Percentiles rank a stretch among this genome's conserved stretches.
phyloP scores from a whole-genome alignment of 2,797 vertebrate species.

The Aulostomus chinensis region DNA sequence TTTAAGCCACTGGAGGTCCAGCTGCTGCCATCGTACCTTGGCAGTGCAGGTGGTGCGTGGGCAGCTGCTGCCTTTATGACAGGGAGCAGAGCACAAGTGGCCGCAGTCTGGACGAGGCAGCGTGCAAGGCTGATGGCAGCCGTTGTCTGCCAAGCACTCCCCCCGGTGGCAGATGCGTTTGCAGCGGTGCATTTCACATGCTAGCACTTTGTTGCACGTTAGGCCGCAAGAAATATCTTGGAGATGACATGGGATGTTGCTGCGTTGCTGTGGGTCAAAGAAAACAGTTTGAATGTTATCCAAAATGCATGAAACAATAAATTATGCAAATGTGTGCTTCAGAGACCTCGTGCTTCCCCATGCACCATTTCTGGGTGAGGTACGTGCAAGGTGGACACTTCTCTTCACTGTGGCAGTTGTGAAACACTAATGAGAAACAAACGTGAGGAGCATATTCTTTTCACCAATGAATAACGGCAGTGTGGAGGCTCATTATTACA shows the following conservation, averaged over 20 bases:
- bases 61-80: constrained; percentile 88
- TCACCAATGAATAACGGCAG: neutral
- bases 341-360: constrained; percentile 94
- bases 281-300: neutral
- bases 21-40: constrained; percentile 81
- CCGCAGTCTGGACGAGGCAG: constrained; percentile 87
- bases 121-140: constrained; percentile 89
- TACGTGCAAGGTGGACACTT: constrained; percentile 98
- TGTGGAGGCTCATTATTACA: fast-evolving
- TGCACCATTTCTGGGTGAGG: constrained; percentile 97
- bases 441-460: neutral
- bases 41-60: constrained; percentile 85
- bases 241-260: constrained; percentile 96
- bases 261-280: constrained; percentile 84
- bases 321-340: neutral
- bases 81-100: constrained; percentile 90
- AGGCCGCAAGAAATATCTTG: constrained; percentile 97
- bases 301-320: neutral
- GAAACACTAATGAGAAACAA: constrained; percentile 84
- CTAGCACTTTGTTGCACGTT: constrained; percentile 85
- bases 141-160: constrained; percentile 87
- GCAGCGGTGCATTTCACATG: constrained; percentile 92
- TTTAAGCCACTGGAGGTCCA: constrained; percentile 16
- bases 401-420: constrained; percentile 96
- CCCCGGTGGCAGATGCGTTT: constrained; percentile 93